These are phyloP conservation scores for Exephanes ischioxanthus DNA, from an alignment of 2,888 invertebrate species.

Conservation along the genomic window DNA sequence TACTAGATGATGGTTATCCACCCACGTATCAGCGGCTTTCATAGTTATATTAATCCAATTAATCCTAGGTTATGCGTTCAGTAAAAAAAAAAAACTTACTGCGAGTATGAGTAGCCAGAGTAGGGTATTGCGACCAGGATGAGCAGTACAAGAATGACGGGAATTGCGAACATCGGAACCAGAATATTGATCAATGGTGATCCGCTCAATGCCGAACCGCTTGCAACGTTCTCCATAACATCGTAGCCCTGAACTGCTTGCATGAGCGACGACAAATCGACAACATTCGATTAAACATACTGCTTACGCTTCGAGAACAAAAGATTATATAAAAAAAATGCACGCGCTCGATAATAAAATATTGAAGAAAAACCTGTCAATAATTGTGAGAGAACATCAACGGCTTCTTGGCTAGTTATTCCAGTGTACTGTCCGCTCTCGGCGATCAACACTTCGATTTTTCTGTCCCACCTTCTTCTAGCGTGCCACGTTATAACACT, in stretches of 20 bases:
- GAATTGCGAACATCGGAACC: conserved; percentile 76
- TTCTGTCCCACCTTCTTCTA: conserved; percentile 74
- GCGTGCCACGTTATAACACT: conserved; percentile 78
- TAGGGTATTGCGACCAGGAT: conserved; percentile 73
- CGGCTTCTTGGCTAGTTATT: conserved; percentile 73
- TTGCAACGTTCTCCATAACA: conserved; percentile 61
- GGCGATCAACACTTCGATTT: conserved; percentile 78
- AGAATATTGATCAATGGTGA: conserved; percentile 70
- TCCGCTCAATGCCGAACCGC: conserved; percentile 76
- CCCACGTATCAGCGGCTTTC: too few relatives aligned
- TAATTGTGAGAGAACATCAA: conserved; percentile 69
- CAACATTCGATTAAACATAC: conserved; percentile 11
- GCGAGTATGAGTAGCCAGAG: conserved; percentile 77
- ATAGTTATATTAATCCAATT: background rate
- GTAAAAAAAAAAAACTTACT: conserved; percentile 76
- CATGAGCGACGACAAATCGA: background rate
- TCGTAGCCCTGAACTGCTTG: conserved; percentile 73
- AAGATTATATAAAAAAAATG: conserved; percentile 6
- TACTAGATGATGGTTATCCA: too few relatives aligned
- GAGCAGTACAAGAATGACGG: conserved; percentile 73
- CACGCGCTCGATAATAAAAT: background rate
- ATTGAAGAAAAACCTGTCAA: conserved; percentile 71
- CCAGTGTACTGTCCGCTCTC: conserved; percentile 77
- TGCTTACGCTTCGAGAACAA: background rate
- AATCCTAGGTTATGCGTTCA: background rate